phyloP scores from a whole-genome alignment of 2,888 invertebrate genomes.

The Meiosimyza platycephala region DNA sequence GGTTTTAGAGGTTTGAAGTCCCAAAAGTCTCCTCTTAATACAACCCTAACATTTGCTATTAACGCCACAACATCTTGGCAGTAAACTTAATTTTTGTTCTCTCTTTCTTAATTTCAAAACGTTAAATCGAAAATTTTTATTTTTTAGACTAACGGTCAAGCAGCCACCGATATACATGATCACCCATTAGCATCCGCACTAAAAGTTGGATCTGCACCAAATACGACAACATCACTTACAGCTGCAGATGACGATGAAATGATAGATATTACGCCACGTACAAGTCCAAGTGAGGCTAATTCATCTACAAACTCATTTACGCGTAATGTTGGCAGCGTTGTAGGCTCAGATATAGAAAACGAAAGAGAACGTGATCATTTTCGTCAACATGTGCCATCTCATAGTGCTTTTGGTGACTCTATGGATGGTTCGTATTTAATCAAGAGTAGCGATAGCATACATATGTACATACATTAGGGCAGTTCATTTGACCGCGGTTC shows the following conservation, averaged over 20 bases:
- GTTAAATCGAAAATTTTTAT: neutral
- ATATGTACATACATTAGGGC: neutral
- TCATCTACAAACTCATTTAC: conserved; percentile 51
- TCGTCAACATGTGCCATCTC: conserved; percentile 64
- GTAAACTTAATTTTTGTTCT: too few species aligned
- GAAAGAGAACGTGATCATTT: conserved; percentile 51
- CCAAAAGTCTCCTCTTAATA: too few species aligned
- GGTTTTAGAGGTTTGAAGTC: too few species aligned
- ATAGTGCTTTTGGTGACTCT: conserved; percentile 65
- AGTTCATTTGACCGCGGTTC: too few species aligned
- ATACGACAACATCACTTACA: conserved; percentile 58
- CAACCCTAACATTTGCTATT: too few species aligned
- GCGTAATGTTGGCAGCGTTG: conserved; percentile 49
- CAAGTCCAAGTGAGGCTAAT: conserved; percentile 61
- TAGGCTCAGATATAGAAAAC: conserved; percentile 61
- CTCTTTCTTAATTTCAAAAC: too few species aligned
- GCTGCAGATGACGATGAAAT: conserved; percentile 72
- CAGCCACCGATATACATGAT: conserved; percentile 50
- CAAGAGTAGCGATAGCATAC: too few species aligned
- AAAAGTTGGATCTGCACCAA: conserved; percentile 41
- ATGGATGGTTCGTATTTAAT: conserved; percentile 56
- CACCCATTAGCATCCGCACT: conserved; percentile 57
- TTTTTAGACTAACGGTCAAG: conserved; percentile 63
- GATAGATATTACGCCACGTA: conserved; percentile 75
- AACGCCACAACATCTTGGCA: too few species aligned